Percentiles rank a stretch among this genome's conserved stretches.
Evolutionary conservation across 2,113 vertebrate species (phyloP).

Genomic region (Macroglossus sobrinus): DNA sequence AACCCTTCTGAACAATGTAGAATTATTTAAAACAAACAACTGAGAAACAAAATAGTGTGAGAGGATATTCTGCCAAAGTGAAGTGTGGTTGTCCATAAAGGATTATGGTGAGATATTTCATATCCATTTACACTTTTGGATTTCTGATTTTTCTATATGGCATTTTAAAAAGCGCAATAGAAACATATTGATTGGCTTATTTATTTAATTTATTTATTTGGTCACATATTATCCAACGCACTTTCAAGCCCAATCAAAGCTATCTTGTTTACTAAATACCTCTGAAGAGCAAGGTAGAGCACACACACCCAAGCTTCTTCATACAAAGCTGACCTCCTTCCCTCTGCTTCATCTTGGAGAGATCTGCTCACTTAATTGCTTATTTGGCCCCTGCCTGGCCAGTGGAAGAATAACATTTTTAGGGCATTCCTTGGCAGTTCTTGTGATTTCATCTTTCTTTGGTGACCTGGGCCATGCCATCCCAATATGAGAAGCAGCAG

Average conservation of each 20-base stretch:
- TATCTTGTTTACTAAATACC: neutral
- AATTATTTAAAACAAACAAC: neutral
- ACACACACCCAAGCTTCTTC: neutral
- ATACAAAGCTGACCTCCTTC: neutral
- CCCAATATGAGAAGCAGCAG: conserved; percentile 82
- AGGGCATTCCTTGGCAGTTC: conserved; percentile 76
- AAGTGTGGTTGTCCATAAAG: neutral
- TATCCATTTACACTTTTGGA: neutral
- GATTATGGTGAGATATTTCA: neutral
- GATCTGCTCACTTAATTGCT: conserved; percentile 41
- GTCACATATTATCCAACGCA: neutral
- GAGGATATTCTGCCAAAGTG: neutral
- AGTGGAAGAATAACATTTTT: conserved; percentile 73
- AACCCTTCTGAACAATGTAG: neutral
- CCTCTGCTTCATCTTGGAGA: neutral
- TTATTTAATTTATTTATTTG: neutral
- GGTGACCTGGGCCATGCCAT: conserved; percentile 84
- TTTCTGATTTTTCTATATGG: neutral
- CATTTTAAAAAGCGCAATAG: neutral
- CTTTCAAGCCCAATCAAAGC: neutral
- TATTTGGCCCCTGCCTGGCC: conserved; percentile 51
- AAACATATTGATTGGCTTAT: neutral
- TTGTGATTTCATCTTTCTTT: conserved; percentile 83
- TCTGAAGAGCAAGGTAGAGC: neutral
- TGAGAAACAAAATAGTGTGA: neutral